A percentile compares a stretch with the other conserved stretches of the same genome.
phyloP scores from a whole-genome alignment of 2,797 vertebrate species.

The Silurus lanzhouensis region DNA sequence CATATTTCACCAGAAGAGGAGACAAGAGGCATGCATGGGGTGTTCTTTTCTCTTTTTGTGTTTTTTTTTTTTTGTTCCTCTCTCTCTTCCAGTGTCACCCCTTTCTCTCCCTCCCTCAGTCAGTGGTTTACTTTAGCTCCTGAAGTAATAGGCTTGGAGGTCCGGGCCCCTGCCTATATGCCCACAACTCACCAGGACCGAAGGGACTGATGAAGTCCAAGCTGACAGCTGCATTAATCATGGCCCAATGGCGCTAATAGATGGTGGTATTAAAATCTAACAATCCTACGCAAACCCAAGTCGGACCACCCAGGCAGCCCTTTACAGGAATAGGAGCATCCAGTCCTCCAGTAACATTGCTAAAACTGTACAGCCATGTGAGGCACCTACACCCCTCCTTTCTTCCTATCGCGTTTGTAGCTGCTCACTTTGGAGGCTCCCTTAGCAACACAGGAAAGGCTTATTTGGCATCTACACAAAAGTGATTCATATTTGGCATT shows the following conservation, averaged over 20 bases:
- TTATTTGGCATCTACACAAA: conserved; percentile 72
- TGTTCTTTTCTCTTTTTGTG: conserved; percentile 63
- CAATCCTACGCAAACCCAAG: conserved; percentile 62
- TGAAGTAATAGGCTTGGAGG: conserved; percentile 72
- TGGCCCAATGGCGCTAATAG: conserved; percentile 85
- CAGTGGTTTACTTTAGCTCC: conserved; percentile 79
- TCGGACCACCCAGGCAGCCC: conserved; percentile 92
- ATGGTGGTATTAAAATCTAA: conserved; percentile 82
- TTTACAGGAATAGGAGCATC: conserved; percentile 72
- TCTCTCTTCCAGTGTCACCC: conserved; percentile 48
- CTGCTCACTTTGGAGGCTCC: conserved; percentile 61
- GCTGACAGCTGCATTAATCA: conserved; percentile 98
- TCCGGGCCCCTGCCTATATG: conserved; percentile 73
- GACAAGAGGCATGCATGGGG: conserved; percentile 78
- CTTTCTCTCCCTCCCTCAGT: conserved; percentile 57
- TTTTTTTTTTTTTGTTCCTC: conserved; percentile 57
- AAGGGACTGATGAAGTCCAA: conserved; percentile 83
- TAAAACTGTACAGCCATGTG: conserved; percentile 82
- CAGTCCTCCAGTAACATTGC: conserved; percentile 74
- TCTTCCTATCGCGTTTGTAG: conserved; percentile 54
- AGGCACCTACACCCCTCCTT: conserved; percentile 80
- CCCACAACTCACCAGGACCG: conserved; percentile 86
- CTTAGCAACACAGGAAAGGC: conserved; percentile 80
- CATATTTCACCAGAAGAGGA: conserved; percentile 78
- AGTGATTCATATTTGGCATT: conserved; percentile 83